Conservation (phyloP, 2,888 invertebrate genomes). For the Tryphoninae sp. region DNA sequence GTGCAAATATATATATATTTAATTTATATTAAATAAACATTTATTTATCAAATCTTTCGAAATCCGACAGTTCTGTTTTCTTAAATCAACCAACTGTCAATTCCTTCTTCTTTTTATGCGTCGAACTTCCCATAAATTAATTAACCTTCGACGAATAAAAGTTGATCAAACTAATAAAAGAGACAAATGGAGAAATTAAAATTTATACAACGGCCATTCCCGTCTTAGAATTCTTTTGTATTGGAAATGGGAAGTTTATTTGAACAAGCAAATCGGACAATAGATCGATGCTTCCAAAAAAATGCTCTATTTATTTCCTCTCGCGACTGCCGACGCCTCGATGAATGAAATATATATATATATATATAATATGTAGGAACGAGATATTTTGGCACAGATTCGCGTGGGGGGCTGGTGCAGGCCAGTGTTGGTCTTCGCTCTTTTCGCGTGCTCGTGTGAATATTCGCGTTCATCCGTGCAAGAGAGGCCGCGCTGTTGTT, state of each 20-base stretch:
- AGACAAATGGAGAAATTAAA: too few relatives aligned
- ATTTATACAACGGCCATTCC: background rate
- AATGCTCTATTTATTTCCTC: conserved; percentile 48
- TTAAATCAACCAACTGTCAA: too few relatives aligned
- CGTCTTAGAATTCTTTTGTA: conserved; percentile 1
- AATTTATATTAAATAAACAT: too few relatives aligned
- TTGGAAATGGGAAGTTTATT: background rate
- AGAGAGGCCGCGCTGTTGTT: conserved; percentile 13
- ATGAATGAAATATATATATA: conserved; percentile 54
- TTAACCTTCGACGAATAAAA: too few relatives aligned
- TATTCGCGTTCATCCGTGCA: conserved; percentile 43
- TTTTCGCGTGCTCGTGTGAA: conserved; percentile 54
- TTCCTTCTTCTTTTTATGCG: too few relatives aligned
- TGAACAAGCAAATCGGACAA: background rate
- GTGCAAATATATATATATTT: conserved; percentile 7
- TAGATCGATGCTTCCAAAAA: conserved; percentile 39
- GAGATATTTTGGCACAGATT: conserved; percentile 63
- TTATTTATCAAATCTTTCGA: too few relatives aligned
- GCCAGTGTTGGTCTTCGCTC: conserved; percentile 43
- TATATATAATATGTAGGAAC: conserved; percentile 27
- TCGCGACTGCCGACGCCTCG: conserved; percentile 16
- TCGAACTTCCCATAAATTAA: too few relatives aligned
- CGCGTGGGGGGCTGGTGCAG: conserved; percentile 8
- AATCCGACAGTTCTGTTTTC: too few relatives aligned
- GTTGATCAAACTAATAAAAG: too few relatives aligned